Evolutionary conservation across 2,797 vertebrate genomes (phyloP), one percentile per base, ranked within the genome.

Genomic region (Chaetodon trifasciatus): DNA sequence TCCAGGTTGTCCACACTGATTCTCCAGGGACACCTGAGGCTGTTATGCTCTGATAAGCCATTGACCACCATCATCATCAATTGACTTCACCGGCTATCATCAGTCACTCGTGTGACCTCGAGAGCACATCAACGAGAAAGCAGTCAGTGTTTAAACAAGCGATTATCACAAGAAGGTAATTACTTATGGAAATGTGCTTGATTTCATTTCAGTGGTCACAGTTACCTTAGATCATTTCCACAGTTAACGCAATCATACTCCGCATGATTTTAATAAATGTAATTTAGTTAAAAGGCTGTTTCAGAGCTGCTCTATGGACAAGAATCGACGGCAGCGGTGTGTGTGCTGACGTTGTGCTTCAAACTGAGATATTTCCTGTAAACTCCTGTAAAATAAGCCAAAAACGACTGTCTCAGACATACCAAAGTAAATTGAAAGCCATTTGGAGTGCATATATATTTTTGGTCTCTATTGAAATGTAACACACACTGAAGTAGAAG

Each of bases 151-250:
- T 50, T 32, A 49, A 76, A 44, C 42, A 62, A 35, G 53, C 76
- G 13, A 40, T 80, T 47, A 72, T 57, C 76, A 11, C 37, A 42
- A 15, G 64, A 17, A 42, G 23, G 52, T 56, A 62, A 79, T 76
- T 53, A 19, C 39, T 73, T 39, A 21, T 23, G 70, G 60, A 53
- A 57, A 56, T 58, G 57, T 16, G 47, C 12, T 62, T 64, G 57
- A 84, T 85, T 86, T 66, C 32, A 55, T 72, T 69, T 40, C 52
- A 53, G 46, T 42, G 37, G 61, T 80, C 40, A 13, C 72, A n/a
- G 23, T 69, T 16, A 76, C 70, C 49, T 53, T 1, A 67, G 39
- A 52, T 79, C 65, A 78, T 70, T 53, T 66, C 40, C 77, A 82
- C 79, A 40, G 49, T 52, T 50, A 76, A 70, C 39, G 55, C 63